These are phyloP conservation scores for Drosophila sp. DNA, from an alignment of 1,140 invertebrate species.

Conservation along the genomic window DNA sequence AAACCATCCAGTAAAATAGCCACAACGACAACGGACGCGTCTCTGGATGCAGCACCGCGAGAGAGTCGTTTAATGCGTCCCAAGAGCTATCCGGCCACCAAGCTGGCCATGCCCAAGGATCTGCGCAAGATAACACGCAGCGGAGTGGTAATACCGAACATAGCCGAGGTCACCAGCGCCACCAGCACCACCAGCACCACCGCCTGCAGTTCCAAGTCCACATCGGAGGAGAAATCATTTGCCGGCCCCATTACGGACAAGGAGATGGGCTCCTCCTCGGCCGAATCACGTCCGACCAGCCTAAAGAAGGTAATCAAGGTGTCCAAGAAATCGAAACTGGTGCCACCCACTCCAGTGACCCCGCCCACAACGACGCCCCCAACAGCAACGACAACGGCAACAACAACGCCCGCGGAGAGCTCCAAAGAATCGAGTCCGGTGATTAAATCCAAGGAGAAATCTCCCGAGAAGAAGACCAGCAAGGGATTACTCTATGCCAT, in stretches of 20 bases:
- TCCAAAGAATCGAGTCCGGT: slow-evolving; percentile 74
- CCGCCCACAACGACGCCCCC: slow-evolving; percentile 33
- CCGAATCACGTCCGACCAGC: slow-evolving; percentile 55
- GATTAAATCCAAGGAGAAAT: slow-evolving; percentile 69
- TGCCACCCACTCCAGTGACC: slow-evolving; percentile 59
- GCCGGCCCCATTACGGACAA: slow-evolving; percentile 46
- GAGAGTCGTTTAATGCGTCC: slow-evolving; percentile 77
- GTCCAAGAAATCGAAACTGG: slow-evolving; percentile 75
- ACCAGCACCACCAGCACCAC: neutral
- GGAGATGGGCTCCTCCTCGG: slow-evolving; percentile 56
- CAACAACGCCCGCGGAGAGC: slow-evolving; percentile 62
- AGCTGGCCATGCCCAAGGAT: slow-evolving; percentile 80
- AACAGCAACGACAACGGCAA: slow-evolving; percentile 63
- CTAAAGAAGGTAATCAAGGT: slow-evolving; percentile 74
- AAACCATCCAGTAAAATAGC: slow-evolving; percentile 45
- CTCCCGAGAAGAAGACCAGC: slow-evolving; percentile 79
- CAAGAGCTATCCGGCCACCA: slow-evolving; percentile 86
- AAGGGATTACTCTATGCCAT: slow-evolving; percentile 85
- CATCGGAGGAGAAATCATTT: slow-evolving; percentile 62
- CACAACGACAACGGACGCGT: neutral
- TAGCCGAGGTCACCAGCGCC: slow-evolving; percentile 36
- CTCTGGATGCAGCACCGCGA: slow-evolving; percentile 16
- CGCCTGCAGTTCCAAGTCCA: slow-evolving; percentile 54
- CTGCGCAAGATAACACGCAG: slow-evolving; percentile 68
- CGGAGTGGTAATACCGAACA: slow-evolving; percentile 65